Conservation (phyloP, 2,113 vertebrate species). For the Leptobrachium ailaonicum region DNA sequence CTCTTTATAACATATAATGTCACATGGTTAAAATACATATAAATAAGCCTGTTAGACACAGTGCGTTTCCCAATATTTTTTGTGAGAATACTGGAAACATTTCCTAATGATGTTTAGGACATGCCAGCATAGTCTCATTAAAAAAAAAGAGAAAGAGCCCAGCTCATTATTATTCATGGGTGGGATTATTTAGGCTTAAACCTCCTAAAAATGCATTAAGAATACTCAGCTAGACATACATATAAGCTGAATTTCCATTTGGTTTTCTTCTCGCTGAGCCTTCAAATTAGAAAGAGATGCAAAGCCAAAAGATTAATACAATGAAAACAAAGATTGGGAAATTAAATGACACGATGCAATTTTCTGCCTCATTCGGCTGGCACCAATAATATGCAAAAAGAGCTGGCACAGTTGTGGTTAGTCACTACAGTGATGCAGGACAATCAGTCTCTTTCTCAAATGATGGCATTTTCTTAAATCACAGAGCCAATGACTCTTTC, state of each 20-base stretch:
- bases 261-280: conserved; percentile 87
- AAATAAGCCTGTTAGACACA: too few relatives aligned
- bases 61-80: too few relatives aligned
- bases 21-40: too few relatives aligned
- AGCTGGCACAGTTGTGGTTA: conserved; percentile 73
- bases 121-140: conserved; percentile 67
- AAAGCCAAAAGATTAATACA: conserved; percentile 93
- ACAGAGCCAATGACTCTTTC: conserved; percentile 74
- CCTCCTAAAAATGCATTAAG: conserved; percentile 68
- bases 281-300: conserved; percentile 89
- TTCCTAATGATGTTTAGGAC: conserved; percentile 58
- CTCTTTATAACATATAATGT: too few relatives aligned
- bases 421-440: conserved; percentile 68
- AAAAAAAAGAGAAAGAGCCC: conserved; percentile 50
- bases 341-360: conserved; percentile 95
- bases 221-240: conserved; percentile 69
- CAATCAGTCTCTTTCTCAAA: conserved; percentile 73
- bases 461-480: conserved; percentile 75
- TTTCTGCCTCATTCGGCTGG: conserved; percentile 89
- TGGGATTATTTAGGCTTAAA: conserved; percentile 75
- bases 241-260: conserved; percentile 82
- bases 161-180: conserved; percentile 76
- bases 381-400: conserved; percentile 79
- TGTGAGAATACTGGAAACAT: neutral
- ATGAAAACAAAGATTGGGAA: conserved; percentile 92